phyloP scores from a whole-genome alignment of 2,113 vertebrate species.

The Kryptolebias marmoratus region DNA sequence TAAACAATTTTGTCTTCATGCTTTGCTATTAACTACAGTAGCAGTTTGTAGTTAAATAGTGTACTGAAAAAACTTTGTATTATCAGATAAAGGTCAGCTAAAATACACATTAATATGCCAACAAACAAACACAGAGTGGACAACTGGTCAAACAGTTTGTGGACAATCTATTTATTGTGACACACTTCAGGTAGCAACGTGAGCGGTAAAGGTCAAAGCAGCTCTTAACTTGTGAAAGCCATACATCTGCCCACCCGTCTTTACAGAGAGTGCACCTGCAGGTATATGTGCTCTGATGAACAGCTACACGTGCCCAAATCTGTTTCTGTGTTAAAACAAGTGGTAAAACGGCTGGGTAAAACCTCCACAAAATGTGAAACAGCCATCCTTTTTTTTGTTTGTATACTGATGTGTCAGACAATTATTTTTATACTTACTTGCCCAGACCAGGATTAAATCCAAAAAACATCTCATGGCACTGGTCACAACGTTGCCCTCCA shows the following conservation, averaged over 20 bases:
- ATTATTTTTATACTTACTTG: slow-evolving; percentile 77
- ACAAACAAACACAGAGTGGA: slow-evolving; percentile 36
- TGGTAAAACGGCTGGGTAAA: background rate
- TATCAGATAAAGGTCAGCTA: slow-evolving; percentile 57
- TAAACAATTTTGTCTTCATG: too few species aligned
- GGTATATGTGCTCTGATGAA: slow-evolving; percentile 12
- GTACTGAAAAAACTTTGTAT: too few species aligned
- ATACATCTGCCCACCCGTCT: slow-evolving; percentile 54
- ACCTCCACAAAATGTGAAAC: slow-evolving; percentile 7
- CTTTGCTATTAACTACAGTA: too few species aligned
- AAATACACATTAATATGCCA: slow-evolving; percentile 12
- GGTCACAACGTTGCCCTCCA: slow-evolving; percentile 84
- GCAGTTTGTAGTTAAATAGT: too few species aligned
- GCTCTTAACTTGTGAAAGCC: slow-evolving; percentile 65
- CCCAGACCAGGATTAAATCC: slow-evolving; percentile 87
- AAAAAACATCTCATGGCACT: slow-evolving; percentile 84
- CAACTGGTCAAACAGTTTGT: slow-evolving; percentile 46
- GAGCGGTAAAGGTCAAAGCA: slow-evolving; percentile 68
- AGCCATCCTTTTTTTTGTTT: background rate
- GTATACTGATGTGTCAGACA: background rate
- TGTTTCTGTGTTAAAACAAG: slow-evolving; percentile 5
- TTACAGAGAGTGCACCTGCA: slow-evolving; percentile 42
- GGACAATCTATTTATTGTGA: slow-evolving; percentile 48
- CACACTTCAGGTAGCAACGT: slow-evolving; percentile 49
- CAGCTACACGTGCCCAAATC: slow-evolving; percentile 1